Base-by-base conservation (phyloP, 2,797 vertebrate species). In the Pelobates cultripes region DNA sequence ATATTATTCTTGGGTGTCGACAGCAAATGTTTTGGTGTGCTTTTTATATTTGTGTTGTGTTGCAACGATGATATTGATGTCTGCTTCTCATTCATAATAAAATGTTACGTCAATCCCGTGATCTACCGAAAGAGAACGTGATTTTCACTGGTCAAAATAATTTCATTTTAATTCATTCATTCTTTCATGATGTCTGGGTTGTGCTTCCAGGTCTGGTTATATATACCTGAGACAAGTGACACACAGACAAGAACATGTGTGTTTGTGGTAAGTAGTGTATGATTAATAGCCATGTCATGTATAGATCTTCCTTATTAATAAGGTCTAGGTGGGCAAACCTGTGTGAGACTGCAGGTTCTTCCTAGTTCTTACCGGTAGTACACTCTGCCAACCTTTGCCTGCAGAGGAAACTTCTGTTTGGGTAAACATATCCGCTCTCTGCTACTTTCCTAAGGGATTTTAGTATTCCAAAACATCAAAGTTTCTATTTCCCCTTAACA, bases 391-490 rank as follows among this genome's bases (percentile, higher is more conserved):
- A 10, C 45, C 8, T 71, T 8, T 75, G 28, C 64, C 47, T 42
- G 47, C 41, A 55, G 44, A 68, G 63, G 41, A 17, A 72, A 43
- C 61, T 61, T 74, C 41, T 80, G 64, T 69, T 75, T 80, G 53
- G 55, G 72, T 80, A 74, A 80, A 80, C 47, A 41, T 57, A 57
- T 68, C 17, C 41, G 78, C 66, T 74, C 51, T 10, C 43, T 9
- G 63, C 7, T 64, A 42, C 43, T 77, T 81, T 87, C 71, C 74
- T 70, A 83, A 72, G 83, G 74, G 75, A 41, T 77, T 60, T 40
- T 55, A 84, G 77, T 77, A 68, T 85, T 81, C 60, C 57, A 77
- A 71, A 82, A 70, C 70, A 67, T 88, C 72, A 75, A 84, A 78
- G 47, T 86, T 85, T 84, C 15, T 66, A 3, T 28, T 57, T 28